phyloP scores from a whole-genome alignment of 2,113 vertebrate genomes.

The Scomber colias region DNA sequence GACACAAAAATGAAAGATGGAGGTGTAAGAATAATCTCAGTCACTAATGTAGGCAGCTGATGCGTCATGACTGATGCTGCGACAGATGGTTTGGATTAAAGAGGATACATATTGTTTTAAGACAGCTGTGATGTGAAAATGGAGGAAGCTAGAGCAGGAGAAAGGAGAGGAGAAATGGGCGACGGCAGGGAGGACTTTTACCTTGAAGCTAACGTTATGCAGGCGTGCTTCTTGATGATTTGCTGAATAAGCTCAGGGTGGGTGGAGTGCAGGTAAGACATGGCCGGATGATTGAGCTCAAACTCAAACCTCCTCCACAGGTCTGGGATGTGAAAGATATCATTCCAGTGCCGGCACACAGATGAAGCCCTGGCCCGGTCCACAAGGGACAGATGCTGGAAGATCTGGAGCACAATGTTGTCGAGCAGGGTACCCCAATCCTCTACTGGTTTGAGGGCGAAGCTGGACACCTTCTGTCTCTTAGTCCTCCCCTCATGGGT shows the following conservation, averaged over 20 bases:
- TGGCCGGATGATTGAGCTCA: constrained; percentile 92
- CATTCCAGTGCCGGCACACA: constrained; percentile 90
- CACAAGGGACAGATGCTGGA: constrained; percentile 90
- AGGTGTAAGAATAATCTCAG: constrained; percentile 40
- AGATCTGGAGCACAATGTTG: constrained; percentile 87
- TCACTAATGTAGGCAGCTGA: constrained; percentile 16
- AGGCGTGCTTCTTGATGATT: constrained; percentile 93
- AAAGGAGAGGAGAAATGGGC: neutral
- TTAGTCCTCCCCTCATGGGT: constrained; percentile 76
- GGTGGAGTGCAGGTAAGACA: constrained; percentile 91
- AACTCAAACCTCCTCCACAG: constrained; percentile 95
- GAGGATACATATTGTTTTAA: constrained; percentile 33
- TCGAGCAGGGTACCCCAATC: constrained; percentile 91
- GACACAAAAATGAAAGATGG: constrained; percentile 13
- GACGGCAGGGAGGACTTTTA: constrained; percentile 63
- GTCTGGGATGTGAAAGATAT: constrained; percentile 92
- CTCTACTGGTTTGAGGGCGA: constrained; percentile 9
- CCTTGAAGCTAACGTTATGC: constrained; percentile 94
- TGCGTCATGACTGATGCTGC: constrained; percentile 33
- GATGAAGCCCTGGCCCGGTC: constrained; percentile 90
- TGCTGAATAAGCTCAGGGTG: constrained; percentile 94
- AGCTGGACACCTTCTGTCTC: constrained; percentile 77
- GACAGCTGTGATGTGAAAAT: constrained; percentile 48
- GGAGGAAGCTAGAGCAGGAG: constrained; percentile 9
- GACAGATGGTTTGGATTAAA: constrained; percentile 60